Base-by-base conservation (phyloP, 2,797 vertebrate genomes). In the Mus caroli region DNA sequence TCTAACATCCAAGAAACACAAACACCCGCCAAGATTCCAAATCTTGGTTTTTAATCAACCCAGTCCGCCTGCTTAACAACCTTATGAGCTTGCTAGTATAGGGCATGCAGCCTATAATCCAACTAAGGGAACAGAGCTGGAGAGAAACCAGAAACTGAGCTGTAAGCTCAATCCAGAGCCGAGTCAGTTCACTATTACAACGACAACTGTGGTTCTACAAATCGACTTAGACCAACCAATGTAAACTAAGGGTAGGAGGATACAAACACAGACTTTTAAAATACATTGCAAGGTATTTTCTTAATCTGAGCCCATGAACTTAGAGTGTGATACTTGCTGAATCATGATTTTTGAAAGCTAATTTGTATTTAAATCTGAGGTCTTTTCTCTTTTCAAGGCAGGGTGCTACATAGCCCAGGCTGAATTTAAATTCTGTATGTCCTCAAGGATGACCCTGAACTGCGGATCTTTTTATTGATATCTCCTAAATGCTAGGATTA, bases 21-120 rank as follows among this genome's bases (percentile, higher is more conserved):
- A 20, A 56, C 14, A 14, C 60, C n/a, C 11, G 34, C 40, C 19
- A 89, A n/a, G 83, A 58, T 83, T 84, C 37, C 75, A 88, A 64
- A 88, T 69, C 40, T 52, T 94, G 14, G 80, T 22, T 93, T 64
- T 82, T 60, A 80, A 80, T 73, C 52, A 85, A 92, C 7, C 50
- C 56, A 84, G 52, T 93, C 20, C 75, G 67, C 34, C 69, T 2
- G 64, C 31, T 69, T 12, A 5, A 80, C 37, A 88, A 88, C 9
- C 37, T 60, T 67, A 17, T 1, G 13, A 73, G 12, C 19, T 58
- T 71, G 24, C 10, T 46, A 22, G 46, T 54, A 62, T 19, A 64
- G 37, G 15, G 12, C 40, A 43, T 94, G 78, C 8, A 34, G 79
- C 37, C 71, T 73, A 40, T 43, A 24, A 91, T 78, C 4, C 34